Base-by-base conservation (phyloP, 2,797 vertebrate species). In the Peromyscus aztecus region DNA sequence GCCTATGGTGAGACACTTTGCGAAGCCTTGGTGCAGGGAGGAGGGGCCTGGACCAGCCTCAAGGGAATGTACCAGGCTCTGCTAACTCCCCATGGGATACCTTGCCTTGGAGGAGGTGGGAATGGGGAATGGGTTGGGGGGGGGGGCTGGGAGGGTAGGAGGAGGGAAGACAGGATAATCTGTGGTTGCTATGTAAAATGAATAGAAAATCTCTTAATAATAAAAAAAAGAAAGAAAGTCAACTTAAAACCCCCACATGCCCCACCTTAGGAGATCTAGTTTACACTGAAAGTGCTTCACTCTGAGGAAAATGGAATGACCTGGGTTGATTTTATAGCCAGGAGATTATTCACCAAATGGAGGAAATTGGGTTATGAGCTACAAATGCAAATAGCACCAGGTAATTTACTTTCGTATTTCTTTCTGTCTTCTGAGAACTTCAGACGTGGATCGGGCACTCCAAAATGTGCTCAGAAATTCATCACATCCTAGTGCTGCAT, bases 341-440 rank as follows among this genome's bases (percentile, higher is more conserved):
- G n/a, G 65, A 69, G 46, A 91, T 71, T 52, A 94, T 65, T 82
- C 57, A 91, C 46, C 52, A 12, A 86, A 63, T 11, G n/a, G 75
- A 87, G 37, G 57, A 90, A 92, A 86, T 23, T 59, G 86, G 86
- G 43, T 93, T 90, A 93, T 61, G 55, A 0, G 1, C 40, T 78
- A 71, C 90, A 95, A 75, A 90, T 90, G 86, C 92, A 98, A 90
- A 97, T 14, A 89, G 34, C 77, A 76, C 23, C 1, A 49, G n/a
- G 57, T 85, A 91, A 96, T 65, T 78, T 76, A 75, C 83, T 96
- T 90, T 91, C 69, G 49, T 82, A 46, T 95, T 88, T 89, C 93
- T 89, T 94, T 63, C 93, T 81, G 49, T 91, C 92, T 94, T 61
- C 92, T 63, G 43, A 91, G 91, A 94, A 82, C 63, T 82, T 96